Conservation (phyloP, 2,113 vertebrate species). For the Lota lota region DNA sequence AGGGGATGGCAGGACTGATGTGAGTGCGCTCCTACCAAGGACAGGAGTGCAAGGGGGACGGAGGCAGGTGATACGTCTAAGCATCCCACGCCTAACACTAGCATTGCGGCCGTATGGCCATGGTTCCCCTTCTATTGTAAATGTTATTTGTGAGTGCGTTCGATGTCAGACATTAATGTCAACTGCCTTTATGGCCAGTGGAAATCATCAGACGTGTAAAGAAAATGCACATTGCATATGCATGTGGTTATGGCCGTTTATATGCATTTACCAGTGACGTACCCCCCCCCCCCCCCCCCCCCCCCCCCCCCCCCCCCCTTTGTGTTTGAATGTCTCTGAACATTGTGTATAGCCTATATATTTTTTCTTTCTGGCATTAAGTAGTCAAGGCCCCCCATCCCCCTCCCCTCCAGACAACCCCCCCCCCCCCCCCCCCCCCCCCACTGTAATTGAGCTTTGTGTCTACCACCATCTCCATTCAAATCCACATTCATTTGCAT, state of each 20-base stretch:
- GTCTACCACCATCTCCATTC: constrained; percentile 73
- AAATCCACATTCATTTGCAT: constrained; percentile 85
- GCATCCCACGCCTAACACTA: too few species aligned
- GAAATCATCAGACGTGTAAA: too few species aligned
- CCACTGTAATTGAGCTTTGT: constrained; percentile 79
- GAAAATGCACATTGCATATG: constrained; percentile 18
- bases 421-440: background rate
- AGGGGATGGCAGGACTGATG: constrained; percentile 58
- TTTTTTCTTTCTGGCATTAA: constrained; percentile 65
- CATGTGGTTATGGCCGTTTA: constrained; percentile 29
- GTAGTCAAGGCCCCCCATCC: constrained; percentile 24
- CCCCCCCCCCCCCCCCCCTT: constrained; percentile 1
- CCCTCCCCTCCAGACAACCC: constrained; percentile 34
- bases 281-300: too few species aligned
- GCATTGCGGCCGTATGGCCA: too few species aligned
- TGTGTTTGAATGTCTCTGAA: constrained; percentile 47
- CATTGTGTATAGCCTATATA: constrained; percentile 24
- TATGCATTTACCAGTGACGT: background rate
- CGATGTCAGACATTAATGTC: too few species aligned
- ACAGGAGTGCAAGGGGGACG: constrained; percentile 44
- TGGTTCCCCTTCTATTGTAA: too few species aligned
- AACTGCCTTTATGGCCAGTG: too few species aligned
- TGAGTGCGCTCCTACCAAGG: constrained; percentile 64
- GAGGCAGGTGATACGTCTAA: too few species aligned
- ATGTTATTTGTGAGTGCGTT: too few species aligned